phyloP scores from a whole-genome alignment of 2,888 invertebrate genomes.

The Tetragnatha montana region DNA sequence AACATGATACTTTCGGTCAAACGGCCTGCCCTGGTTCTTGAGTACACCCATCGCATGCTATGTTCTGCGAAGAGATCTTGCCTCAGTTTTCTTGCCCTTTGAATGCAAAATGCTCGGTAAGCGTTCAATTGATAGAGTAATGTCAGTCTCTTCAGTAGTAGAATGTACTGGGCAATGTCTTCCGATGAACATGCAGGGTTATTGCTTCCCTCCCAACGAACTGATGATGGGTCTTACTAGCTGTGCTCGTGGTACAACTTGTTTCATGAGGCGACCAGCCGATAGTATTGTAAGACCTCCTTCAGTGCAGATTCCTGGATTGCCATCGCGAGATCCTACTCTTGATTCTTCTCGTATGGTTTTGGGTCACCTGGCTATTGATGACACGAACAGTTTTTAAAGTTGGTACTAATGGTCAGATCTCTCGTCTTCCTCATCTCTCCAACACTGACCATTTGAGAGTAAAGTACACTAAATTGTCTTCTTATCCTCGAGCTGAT shows the following conservation, averaged over 20 bases:
- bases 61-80: constrained; percentile 85
- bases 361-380: constrained; percentile 47
- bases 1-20: neutral
- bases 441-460: neutral
- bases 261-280: constrained; percentile 8
- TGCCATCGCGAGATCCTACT: neutral
- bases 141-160: neutral
- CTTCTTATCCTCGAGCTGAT: constrained; percentile 8
- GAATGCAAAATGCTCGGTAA: constrained; percentile 27
- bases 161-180: constrained; percentile 51
- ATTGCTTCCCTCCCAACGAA: constrained; percentile 52
- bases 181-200: constrained; percentile 3
- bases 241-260: constrained; percentile 17
- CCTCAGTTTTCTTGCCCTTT: constrained; percentile 25
- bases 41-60: constrained; percentile 88
- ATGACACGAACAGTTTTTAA: constrained; percentile 44
- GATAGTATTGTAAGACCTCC: neutral
- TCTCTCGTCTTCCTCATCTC: constrained; percentile 21
- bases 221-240: constrained; percentile 15
- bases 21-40: constrained; percentile 88
- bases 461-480: neutral
- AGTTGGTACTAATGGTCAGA: constrained; percentile 37
- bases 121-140: neutral
- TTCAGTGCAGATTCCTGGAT: constrained; percentile 4
- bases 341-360: neutral